Evolutionary conservation across 1,140 invertebrate species (phyloP).

Genomic region (Listronotus bonariensis): DNA sequence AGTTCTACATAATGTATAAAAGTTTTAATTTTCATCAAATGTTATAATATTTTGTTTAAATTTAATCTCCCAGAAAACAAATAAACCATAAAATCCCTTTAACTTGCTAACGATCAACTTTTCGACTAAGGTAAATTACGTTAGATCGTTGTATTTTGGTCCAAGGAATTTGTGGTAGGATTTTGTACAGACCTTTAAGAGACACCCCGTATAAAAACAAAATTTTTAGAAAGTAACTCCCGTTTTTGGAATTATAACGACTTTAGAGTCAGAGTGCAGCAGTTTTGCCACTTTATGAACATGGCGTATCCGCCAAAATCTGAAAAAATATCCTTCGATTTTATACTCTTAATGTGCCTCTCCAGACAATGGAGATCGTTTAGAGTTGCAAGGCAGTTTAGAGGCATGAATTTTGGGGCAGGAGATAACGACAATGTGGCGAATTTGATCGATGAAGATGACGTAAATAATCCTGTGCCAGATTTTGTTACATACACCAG

Average conservation of each 20-base stretch:
- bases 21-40: no score
- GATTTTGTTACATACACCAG: constrained; percentile 29
- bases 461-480: constrained; percentile 25
- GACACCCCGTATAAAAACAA: no score
- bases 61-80: no score
- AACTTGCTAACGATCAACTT: no score
- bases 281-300: constrained; percentile 22
- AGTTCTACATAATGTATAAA: no score
- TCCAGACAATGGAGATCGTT: constrained; percentile 24
- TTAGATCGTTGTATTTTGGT: no score
- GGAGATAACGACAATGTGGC: constrained; percentile 21
- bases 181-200: no score
- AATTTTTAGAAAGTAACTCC: constrained; percentile 4
- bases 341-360: constrained; percentile 8
- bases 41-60: no score
- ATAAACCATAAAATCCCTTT: no score
- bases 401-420: neutral
- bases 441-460: constrained; percentile 9
- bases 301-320: constrained; percentile 25
- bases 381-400: constrained; percentile 1
- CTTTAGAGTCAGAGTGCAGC: constrained; percentile 16
- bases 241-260: constrained; percentile 22
- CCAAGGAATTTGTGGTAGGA: no score
- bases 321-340: constrained; percentile 15
- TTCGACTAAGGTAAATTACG: no score